Evolutionary conservation across 2,797 vertebrate genomes (phyloP).

Genomic region (Morelia viridis): DNA sequence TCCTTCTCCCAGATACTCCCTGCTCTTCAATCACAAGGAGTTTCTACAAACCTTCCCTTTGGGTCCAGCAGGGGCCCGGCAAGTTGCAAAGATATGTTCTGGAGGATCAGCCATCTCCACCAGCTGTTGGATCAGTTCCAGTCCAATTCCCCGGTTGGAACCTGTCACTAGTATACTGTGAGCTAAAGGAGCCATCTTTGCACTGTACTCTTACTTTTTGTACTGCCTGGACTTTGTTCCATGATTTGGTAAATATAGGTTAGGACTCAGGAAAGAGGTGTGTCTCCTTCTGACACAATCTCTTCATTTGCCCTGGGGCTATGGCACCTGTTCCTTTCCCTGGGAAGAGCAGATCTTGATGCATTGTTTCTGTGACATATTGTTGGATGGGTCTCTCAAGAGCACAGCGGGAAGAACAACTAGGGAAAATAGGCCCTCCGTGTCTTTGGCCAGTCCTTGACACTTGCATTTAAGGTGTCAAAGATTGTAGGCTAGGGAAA

Average conservation of each 20-base stretch:
- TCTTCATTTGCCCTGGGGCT: neutral
- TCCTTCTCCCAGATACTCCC: neutral
- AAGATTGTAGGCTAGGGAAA: neutral
- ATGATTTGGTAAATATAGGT: neutral
- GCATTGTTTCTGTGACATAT: neutral
- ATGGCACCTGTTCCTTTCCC: neutral
- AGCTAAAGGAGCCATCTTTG: neutral
- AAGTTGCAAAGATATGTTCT: constrained; percentile 9
- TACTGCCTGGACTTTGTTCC: constrained; percentile 9
- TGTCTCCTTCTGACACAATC: neutral
- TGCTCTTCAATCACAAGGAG: too few relatives aligned
- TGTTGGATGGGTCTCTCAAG: neutral
- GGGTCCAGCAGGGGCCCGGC: neutral
- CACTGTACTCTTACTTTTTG: neutral
- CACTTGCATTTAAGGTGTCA: neutral
- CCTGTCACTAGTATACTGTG: neutral
- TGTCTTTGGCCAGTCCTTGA: neutral
- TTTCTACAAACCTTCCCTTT: constrained; percentile 10
- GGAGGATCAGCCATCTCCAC: neutral
- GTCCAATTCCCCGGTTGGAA: constrained; percentile 17
- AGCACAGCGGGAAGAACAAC: neutral
- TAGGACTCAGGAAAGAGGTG: neutral
- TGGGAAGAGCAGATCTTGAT: neutral
- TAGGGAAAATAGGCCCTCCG: neutral
- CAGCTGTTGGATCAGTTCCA: constrained; percentile 4